Percentiles rank a stretch among this genome's conserved stretches.
Conservation (phyloP, 2,888 invertebrate genomes). For the Cheilosia grossa region DNA sequence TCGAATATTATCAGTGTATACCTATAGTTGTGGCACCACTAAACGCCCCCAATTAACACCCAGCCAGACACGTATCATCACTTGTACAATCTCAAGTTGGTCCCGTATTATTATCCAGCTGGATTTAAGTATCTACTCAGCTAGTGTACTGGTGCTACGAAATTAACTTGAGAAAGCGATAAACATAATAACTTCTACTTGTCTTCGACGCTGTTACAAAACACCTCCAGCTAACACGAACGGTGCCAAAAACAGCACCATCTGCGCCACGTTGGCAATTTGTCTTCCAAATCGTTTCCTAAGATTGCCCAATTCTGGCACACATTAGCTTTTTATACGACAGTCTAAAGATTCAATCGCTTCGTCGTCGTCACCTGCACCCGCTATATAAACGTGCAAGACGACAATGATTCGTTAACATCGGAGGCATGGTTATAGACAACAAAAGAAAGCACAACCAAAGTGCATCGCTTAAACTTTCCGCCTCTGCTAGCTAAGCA, state of each 20-base stretch:
- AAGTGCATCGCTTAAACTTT: conserved; percentile 54
- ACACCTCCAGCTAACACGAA: conserved; percentile 8
- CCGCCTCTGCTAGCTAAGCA: conserved; percentile 38
- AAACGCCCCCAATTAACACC: not conserved
- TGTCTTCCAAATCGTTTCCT: conserved; percentile 61
- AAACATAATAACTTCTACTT: conserved; percentile 26
- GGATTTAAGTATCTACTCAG: conserved; percentile 27
- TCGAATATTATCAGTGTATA: no score
- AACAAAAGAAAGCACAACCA: conserved; percentile 24
- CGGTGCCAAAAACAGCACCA: conserved; percentile 49
- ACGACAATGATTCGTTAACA: conserved; percentile 33
- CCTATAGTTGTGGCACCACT: no score
- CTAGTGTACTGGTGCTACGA: conserved; percentile 5
- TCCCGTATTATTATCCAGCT: not conserved
- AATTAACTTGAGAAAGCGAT: conserved; percentile 36
- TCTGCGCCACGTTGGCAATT: conserved; percentile 58
- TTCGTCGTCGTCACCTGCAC: conserved; percentile 44
- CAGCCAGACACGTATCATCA: not conserved
- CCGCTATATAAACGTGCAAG: conserved; percentile 41
- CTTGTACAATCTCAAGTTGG: conserved; percentile 5
- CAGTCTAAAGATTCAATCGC: conserved; percentile 21
- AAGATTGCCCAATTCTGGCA: conserved; percentile 58
- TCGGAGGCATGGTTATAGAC: conserved; percentile 15
- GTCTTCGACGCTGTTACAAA: not conserved
- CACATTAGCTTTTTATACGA: conserved; percentile 43